Conservation (phyloP, 1,140 invertebrate genomes). For the Bathynomus jamesi region DNA sequence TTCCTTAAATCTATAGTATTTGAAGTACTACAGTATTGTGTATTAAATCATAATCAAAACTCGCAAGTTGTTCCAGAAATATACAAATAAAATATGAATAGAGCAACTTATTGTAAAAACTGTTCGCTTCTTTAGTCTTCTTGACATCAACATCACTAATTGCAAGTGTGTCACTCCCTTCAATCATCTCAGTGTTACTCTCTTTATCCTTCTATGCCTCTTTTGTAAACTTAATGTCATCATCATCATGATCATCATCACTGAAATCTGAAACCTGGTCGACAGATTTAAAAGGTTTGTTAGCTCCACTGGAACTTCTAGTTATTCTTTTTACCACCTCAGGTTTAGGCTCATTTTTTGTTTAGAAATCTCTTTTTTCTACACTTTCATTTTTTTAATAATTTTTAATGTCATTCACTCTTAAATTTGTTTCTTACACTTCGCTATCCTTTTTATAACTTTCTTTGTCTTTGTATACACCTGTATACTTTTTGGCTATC, state of each 20-base stretch:
- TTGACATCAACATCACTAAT: slow-evolving; percentile 27
- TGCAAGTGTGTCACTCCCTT: slow-evolving; percentile 32
- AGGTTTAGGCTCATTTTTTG: neutral
- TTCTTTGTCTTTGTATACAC: neutral
- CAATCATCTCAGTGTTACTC: slow-evolving; percentile 36
- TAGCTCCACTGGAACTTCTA: neutral
- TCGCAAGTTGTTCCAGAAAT: too few species aligned
- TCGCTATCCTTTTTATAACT: too few species aligned
- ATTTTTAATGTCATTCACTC: neutral
- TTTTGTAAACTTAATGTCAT: slow-evolving; percentile 24
- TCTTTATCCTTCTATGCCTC: slow-evolving; percentile 25
- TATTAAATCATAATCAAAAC: too few species aligned
- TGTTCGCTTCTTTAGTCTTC: slow-evolving; percentile 20
- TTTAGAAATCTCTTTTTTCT: neutral
- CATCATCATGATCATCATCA: slow-evolving; percentile 20
- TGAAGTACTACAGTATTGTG: too few species aligned
- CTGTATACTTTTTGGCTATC: neutral
- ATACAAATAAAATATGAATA: neutral
- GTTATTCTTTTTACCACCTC: neutral
- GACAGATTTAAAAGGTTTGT: slow-evolving; percentile 11
- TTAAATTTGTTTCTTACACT: too few species aligned
- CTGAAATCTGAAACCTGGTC: neutral
- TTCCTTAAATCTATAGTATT: too few species aligned
- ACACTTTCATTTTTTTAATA: neutral
- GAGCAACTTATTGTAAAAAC: neutral